Percentiles rank a stretch among this genome's conserved stretches.
phyloP scores from a whole-genome alignment of 2,113 vertebrate species.

The Zeus faber region DNA sequence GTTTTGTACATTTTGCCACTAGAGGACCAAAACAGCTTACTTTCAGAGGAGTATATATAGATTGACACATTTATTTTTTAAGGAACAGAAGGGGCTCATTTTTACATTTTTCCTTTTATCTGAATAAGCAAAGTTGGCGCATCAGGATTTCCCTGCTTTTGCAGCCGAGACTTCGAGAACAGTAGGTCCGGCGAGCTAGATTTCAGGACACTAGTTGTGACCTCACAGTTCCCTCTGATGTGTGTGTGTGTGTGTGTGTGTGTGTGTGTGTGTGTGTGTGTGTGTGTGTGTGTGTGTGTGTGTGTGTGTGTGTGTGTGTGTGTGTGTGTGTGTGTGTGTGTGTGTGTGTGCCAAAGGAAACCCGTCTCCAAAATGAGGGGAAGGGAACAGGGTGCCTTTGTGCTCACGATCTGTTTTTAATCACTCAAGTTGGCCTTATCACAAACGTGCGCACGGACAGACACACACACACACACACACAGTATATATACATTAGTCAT shows the following conservation, averaged over 20 bases:
- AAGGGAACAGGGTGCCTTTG: conserved; percentile 49
- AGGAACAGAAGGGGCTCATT: conserved; percentile 49
- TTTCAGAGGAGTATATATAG: conserved; percentile 69
- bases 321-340: conserved; percentile 19
- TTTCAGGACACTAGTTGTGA: conserved; percentile 29
- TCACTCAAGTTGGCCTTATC: conserved; percentile 47
- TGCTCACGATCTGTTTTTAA: conserved; percentile 45
- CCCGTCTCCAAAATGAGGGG: conserved; percentile 27
- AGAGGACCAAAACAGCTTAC: conserved; percentile 74
- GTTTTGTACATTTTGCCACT: conserved; percentile 75
- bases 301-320: too few species aligned
- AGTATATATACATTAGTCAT: too few species aligned
- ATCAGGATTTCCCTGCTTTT: conserved; percentile 41
- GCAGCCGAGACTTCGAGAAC: conserved; percentile 27
- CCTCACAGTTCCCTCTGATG: background rate
- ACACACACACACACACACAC: too few species aligned
- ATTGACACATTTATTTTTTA: conserved; percentile 66
- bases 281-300: too few species aligned
- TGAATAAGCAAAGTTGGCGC: conserved; percentile 41
- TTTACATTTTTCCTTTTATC: conserved; percentile 56
- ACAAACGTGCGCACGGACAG: too few species aligned
- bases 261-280: too few species aligned
- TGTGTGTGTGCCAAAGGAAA: conserved; percentile 70
- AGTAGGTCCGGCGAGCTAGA: conserved; percentile 21
- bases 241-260: too few species aligned